Evolutionary conservation across 2,888 invertebrate genomes (phyloP).

Genomic region (Odontomyia ornata): DNA sequence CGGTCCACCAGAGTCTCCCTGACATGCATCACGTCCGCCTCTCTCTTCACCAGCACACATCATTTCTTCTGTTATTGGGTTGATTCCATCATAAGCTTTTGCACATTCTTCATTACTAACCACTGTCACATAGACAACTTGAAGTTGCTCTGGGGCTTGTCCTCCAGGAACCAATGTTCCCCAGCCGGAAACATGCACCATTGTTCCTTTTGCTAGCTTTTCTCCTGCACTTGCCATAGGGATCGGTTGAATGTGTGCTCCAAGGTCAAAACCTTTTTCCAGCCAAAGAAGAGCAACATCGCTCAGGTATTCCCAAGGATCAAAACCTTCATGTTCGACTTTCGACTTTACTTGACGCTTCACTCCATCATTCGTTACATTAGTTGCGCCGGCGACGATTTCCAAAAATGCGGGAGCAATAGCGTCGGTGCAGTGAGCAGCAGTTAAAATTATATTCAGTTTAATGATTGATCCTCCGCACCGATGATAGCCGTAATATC

Average conservation of each 20-base stretch:
- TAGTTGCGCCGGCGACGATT: constrained; percentile 64
- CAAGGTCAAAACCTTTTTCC: constrained; percentile 61
- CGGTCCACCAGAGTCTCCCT: constrained; percentile 44
- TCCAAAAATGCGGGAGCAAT: constrained; percentile 54
- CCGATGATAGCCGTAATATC: constrained; percentile 63
- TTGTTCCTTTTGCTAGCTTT: constrained; percentile 4
- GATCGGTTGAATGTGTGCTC: constrained; percentile 60
- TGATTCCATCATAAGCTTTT: constrained; percentile 45
- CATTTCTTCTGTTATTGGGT: constrained; percentile 59
- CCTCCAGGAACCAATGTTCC: constrained; percentile 36
- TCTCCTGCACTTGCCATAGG: constrained; percentile 19
- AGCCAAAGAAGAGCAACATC: constrained; percentile 67
- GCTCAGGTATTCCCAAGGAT: constrained; percentile 57
- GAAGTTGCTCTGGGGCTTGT: not conserved
- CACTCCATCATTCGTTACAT: not conserved
- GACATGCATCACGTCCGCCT: constrained; percentile 40
- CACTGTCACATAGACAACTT: constrained; percentile 23
- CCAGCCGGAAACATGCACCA: constrained; percentile 47
- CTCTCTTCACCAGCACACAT: constrained; percentile 56
- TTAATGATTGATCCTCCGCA: constrained; percentile 68
- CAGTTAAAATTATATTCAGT: constrained; percentile 62
- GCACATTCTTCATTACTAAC: constrained; percentile 55
- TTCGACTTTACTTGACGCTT: not conserved
- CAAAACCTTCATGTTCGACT: constrained; percentile 3
- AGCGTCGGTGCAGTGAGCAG: constrained; percentile 68